Conservation (phyloP, 2,113 vertebrate genomes). For the Hystrix brachyura region DNA sequence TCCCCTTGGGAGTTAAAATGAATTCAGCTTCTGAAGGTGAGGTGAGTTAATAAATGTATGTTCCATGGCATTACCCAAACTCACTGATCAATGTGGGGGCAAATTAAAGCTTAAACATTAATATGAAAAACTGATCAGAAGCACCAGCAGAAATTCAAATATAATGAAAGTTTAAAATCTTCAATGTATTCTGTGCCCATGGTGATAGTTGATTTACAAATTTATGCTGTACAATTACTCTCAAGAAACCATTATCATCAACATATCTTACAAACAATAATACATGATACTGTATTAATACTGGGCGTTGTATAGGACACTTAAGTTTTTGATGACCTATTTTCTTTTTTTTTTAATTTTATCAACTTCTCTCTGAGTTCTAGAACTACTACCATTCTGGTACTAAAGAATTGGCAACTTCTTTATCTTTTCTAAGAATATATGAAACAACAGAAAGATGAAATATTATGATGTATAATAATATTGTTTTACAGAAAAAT, state of each 20-base stretch:
- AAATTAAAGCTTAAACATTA: background rate
- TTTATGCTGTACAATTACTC: background rate
- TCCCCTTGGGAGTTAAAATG: background rate
- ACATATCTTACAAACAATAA: background rate
- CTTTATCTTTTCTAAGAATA: background rate
- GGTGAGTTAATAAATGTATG: background rate
- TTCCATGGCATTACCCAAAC: background rate
- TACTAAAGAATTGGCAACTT: background rate
- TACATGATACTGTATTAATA: background rate
- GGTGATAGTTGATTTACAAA: background rate
- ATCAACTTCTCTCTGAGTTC: background rate
- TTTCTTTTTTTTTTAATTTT: background rate
- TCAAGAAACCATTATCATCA: background rate
- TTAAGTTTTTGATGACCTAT: background rate
- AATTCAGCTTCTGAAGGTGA: background rate
- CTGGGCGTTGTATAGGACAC: background rate
- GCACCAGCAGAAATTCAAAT: background rate
- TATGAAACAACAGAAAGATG: background rate
- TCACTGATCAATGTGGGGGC: too few relatives aligned
- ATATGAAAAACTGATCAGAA: background rate
- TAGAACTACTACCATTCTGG: background rate
- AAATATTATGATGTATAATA: background rate
- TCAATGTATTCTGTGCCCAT: background rate
- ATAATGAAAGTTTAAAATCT: background rate
- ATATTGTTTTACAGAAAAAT: background rate